A percentile compares a stretch with the other conserved stretches of the same genome.
Evolutionary conservation across 2,113 vertebrate genomes (phyloP).

Genomic region (Oncorhynchus clarkii): DNA sequence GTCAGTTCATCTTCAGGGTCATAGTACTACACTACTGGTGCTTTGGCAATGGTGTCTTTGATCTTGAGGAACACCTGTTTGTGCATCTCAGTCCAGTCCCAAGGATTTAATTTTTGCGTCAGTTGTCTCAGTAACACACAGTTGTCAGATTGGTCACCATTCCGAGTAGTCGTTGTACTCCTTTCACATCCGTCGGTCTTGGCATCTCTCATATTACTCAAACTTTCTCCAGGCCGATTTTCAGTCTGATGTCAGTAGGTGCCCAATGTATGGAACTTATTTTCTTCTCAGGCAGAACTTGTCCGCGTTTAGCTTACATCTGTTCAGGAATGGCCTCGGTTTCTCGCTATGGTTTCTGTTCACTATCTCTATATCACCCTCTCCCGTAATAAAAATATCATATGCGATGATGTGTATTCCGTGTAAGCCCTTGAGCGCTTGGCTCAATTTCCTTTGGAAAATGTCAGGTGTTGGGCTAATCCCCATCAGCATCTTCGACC

Average conservation of each 20-base stretch:
- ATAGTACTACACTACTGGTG: conserved; percentile 12
- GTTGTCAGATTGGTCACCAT: conserved; percentile 12
- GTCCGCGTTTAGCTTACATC: neutral
- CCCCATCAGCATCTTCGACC: conserved; percentile 11
- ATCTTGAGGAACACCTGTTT: neutral
- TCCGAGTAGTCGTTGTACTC: conserved; percentile 5
- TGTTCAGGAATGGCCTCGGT: conserved; percentile 14
- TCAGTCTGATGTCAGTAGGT: conserved; percentile 12
- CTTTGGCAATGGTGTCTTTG: conserved; percentile 3
- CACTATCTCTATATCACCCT: conserved; percentile 11
- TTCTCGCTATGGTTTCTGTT: conserved; percentile 10
- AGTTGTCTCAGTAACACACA: conserved; percentile 12
- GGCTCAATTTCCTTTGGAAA: conserved; percentile 7
- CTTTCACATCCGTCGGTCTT: conserved; percentile 15
- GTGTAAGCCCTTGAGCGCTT: conserved; percentile 5
- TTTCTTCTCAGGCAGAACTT: conserved; percentile 7
- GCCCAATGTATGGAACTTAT: conserved; percentile 1
- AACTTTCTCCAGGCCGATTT: conserved; percentile 10
- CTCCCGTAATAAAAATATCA: conserved; percentile 19
- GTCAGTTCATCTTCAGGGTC: neutral
- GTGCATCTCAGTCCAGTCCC: conserved; percentile 12
- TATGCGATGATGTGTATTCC: conserved; percentile 21
- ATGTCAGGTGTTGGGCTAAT: conserved; percentile 2
- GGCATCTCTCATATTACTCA: conserved; percentile 8
- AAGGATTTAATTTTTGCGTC: conserved; percentile 2